phyloP scores from a whole-genome alignment of 2,888 invertebrate genomes.

The Trachelus tabidus region DNA sequence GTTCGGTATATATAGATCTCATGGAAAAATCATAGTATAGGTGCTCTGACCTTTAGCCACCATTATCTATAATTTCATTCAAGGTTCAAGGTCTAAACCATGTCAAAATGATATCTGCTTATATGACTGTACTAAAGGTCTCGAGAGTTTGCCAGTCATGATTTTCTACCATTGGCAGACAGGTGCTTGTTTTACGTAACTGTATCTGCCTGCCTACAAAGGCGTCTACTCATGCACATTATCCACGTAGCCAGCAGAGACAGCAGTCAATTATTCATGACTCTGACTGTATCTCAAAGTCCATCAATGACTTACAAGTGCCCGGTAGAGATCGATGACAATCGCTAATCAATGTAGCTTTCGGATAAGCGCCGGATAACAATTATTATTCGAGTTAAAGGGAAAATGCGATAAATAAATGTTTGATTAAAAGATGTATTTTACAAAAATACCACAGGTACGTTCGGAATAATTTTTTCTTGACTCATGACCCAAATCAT shows the following conservation, averaged over 20 bases:
- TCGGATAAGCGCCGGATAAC: not conserved
- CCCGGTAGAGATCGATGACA: not conserved
- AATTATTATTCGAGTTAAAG: too few species aligned
- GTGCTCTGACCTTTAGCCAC: not conserved
- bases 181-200: not conserved
- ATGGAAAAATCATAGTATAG: not conserved
- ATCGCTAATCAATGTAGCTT: not conserved
- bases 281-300: not conserved
- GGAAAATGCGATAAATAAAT: too few species aligned
- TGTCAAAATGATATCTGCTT: not conserved
- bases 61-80: not conserved
- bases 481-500: too few species aligned
- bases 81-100: not conserved
- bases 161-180: not conserved
- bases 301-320: not conserved
- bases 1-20: not conserved
- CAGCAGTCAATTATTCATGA: not conserved
- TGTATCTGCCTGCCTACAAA: not conserved
- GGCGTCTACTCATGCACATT: not conserved
- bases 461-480: too few species aligned
- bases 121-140: not conserved
- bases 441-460: too few species aligned
- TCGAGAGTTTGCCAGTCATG: not conserved
- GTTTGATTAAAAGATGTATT: too few species aligned
- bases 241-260: not conserved